These are phyloP conservation scores for Eupeodes latifasciatus DNA, from an alignment of 2,888 invertebrate species.

Conservation along the genomic window DNA sequence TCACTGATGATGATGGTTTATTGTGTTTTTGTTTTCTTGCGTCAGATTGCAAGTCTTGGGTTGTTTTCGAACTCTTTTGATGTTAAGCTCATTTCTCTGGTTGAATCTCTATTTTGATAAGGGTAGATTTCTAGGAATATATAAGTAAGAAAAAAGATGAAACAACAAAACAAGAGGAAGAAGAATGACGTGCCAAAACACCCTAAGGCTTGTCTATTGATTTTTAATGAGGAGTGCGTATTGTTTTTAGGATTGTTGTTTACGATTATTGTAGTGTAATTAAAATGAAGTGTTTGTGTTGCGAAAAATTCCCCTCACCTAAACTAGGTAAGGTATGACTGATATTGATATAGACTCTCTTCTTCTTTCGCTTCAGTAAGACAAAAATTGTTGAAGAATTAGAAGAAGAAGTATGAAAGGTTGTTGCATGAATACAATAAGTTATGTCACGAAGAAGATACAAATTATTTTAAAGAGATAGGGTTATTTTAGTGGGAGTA, in stretches of 20 bases:
- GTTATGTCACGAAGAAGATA: constrained; percentile 24
- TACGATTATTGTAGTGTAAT: constrained; percentile 74
- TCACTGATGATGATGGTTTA: constrained; percentile 25
- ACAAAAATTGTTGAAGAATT: not conserved
- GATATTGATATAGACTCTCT: constrained; percentile 17
- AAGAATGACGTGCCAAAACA: constrained; percentile 63
- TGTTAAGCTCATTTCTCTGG: constrained; percentile 10
- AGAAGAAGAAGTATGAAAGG: not conserved
- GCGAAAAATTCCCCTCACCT: constrained; percentile 35
- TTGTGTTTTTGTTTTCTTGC: constrained; percentile 43
- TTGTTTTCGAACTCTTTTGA: not conserved
- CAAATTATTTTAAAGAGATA: not conserved
- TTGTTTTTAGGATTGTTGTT: constrained; percentile 56
- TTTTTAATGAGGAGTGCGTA: constrained; percentile 74
- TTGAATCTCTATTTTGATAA: constrained; percentile 26
- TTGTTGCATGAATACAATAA: constrained; percentile 20
- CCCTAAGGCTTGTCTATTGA: constrained; percentile 67
- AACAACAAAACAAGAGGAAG: constrained; percentile 7
- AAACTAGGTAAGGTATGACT: constrained; percentile 42
- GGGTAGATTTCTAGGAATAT: not conserved
- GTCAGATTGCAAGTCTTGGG: constrained; percentile 55
- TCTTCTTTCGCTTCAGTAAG: not conserved
- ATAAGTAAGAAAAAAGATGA: not conserved
- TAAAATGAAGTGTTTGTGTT: constrained; percentile 71
- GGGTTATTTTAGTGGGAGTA: too few relatives aligned